phyloP scores from a whole-genome alignment of 1,140 invertebrate genomes.

The Solen grandis region DNA sequence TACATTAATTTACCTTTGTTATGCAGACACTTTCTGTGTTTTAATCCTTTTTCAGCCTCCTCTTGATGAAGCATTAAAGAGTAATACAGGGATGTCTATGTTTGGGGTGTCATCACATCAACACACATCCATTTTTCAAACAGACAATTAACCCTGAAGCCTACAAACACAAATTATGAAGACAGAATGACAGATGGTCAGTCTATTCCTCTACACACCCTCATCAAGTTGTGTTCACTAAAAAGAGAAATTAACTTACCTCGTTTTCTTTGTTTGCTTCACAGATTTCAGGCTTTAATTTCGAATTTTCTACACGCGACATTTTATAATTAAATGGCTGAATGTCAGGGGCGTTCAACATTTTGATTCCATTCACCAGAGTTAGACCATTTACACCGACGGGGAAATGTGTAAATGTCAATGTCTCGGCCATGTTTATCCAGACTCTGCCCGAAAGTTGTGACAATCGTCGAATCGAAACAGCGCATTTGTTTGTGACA shows the following conservation, averaged over 20 bases:
- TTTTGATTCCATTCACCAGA: slow-evolving; percentile 20
- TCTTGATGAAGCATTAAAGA: too few species aligned
- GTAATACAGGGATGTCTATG: too few species aligned
- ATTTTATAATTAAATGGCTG: slow-evolving; percentile 31
- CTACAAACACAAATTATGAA: slow-evolving; percentile 8
- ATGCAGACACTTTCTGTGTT: too few species aligned
- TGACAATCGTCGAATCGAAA: too few species aligned
- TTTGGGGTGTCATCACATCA: slow-evolving; percentile 16
- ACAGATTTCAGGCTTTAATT: background rate
- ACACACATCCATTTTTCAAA: slow-evolving; percentile 33
- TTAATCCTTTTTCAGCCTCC: too few species aligned
- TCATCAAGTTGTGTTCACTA: background rate
- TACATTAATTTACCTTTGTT: too few species aligned
- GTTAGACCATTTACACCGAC: slow-evolving; percentile 40
- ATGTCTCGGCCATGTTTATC: too few species aligned
- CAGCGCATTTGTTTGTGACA: too few species aligned
- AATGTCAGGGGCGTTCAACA: slow-evolving; percentile 25
- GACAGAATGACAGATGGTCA: slow-evolving; percentile 38
- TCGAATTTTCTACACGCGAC: slow-evolving; percentile 10
- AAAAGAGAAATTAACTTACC: slow-evolving; percentile 3
- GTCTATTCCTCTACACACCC: slow-evolving; percentile 29
- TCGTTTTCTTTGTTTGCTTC: slow-evolving; percentile 49
- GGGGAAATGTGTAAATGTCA: too few species aligned
- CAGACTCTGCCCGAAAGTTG: too few species aligned
- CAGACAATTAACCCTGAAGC: slow-evolving; percentile 35